Evolutionary conservation across 1,140 invertebrate species (phyloP).

Genomic region (Zaprionus gabonicus): DNA sequence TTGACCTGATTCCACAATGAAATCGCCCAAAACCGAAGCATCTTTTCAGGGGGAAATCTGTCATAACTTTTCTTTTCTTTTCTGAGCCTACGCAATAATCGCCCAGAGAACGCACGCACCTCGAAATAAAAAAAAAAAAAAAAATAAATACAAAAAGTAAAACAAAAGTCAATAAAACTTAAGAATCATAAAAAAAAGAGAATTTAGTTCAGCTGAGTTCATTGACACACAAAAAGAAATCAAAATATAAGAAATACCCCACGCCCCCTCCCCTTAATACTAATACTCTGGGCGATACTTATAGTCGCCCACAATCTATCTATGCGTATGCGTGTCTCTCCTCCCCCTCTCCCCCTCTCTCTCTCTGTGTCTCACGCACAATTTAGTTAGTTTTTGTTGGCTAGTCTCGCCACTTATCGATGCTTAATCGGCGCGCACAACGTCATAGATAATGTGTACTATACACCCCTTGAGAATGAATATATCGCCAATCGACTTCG

Average conservation of each 20-base stretch:
- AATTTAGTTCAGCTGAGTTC: constrained; percentile 79
- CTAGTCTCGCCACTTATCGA: constrained; percentile 40
- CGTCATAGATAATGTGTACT: constrained; percentile 21
- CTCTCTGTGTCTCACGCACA: constrained; percentile 3
- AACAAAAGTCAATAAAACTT: constrained; percentile 54
- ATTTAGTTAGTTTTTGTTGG: constrained; percentile 8
- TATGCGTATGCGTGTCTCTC: constrained; percentile 25
- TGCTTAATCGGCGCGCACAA: constrained; percentile 19
- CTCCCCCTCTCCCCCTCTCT: background rate
- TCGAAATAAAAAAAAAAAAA: constrained; percentile 51
- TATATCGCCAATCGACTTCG: constrained; percentile 30
- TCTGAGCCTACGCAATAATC: constrained; percentile 66
- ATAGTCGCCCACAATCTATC: constrained; percentile 37
- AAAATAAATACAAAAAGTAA: constrained; percentile 47
- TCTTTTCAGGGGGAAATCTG: constrained; percentile 21
- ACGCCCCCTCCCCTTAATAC: background rate
- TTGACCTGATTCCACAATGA: constrained; percentile 30
- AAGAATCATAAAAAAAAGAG: constrained; percentile 58
- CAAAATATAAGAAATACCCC: constrained; percentile 59
- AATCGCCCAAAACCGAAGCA: background rate
- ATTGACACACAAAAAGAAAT: constrained; percentile 80
- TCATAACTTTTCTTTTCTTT: constrained; percentile 75
- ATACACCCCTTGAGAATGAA: constrained; percentile 5
- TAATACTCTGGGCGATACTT: constrained; percentile 41
- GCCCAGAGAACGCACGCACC: constrained; percentile 64